Evolutionary conservation across 2,888 invertebrate species (phyloP).

Genomic region (Prenolepis imparis): DNA sequence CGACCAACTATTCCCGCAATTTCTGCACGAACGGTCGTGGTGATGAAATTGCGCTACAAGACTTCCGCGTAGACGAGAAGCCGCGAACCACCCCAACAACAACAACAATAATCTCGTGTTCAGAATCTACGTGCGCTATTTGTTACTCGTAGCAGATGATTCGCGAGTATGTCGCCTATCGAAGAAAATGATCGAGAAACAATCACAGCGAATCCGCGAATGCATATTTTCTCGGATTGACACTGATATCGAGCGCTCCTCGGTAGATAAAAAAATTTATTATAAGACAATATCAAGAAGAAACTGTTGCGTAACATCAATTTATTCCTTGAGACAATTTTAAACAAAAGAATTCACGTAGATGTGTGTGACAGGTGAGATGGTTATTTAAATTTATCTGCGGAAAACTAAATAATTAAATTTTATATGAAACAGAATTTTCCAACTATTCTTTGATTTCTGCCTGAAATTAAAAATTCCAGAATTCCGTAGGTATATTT

Average conservation of each 20-base stretch:
- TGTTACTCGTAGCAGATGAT: slow-evolving; percentile 56
- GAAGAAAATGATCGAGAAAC: neutral
- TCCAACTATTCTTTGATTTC: neutral
- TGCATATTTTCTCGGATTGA: slow-evolving; percentile 13
- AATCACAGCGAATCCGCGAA: slow-evolving; percentile 4
- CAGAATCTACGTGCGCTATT: slow-evolving; percentile 74
- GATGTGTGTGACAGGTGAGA: neutral
- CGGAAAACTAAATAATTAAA: neutral
- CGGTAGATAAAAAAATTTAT: neutral
- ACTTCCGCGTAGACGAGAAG: slow-evolving; percentile 59
- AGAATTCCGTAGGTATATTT: neutral
- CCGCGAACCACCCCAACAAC: slow-evolving; percentile 76
- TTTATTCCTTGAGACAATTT: neutral
- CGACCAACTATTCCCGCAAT: slow-evolving; percentile 66
- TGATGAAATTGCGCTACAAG: slow-evolving; percentile 67
- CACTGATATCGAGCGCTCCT: neutral
- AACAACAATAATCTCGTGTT: slow-evolving; percentile 78
- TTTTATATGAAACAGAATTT: neutral
- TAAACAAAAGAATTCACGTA: neutral
- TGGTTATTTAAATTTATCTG: neutral
- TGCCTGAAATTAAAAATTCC: neutral
- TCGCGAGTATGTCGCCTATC: slow-evolving; percentile 22
- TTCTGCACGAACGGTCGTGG: slow-evolving; percentile 76
- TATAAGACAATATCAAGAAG: neutral
- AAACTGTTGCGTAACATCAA: neutral